Base-by-base conservation (phyloP, 2,888 invertebrate genomes). In the Pasiphila rectangulata region DNA sequence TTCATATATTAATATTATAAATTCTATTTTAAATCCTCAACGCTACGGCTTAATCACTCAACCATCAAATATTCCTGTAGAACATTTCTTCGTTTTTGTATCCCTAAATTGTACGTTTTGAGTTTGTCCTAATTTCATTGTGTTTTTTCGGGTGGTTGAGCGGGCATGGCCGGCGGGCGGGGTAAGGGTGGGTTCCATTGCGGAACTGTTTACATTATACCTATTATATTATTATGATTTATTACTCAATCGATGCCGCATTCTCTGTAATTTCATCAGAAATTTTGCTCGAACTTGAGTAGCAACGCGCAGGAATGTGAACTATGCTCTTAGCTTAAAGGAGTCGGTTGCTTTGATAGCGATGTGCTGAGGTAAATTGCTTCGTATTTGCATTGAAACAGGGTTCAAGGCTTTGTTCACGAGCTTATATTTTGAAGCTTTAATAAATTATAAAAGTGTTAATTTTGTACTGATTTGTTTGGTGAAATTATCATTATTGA, bases 191-290 rank as follows among this genome's bases (percentile, higher is more conserved):
- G 56, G 59, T 69, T 65, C 66, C 67, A 72, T 69, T 57, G 65
- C 71, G 63, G 62, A 66, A 66, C 75, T 83, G 83, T 84, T 83
- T 83, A 83, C 79, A 75, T 79, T 80, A 76, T 72, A 75, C 72
- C 77, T 79, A 83, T 85, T 81, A 82, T 82, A 80, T 80, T 79
- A 79, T 79, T 77, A 79, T 85, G 83, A 86, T 85, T 85, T 84
- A 84, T 85, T 79, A 68, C 82, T 83, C 75, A 81, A 85, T 86
- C 82, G 83, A 81, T 77, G 78, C 70, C 63, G 67, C 63, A 60
- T 57, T 63, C 72, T 64, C 63, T 54, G 71, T 75, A 76, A 83
- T 84, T 82, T 80, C 67, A 64, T 67, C 67, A 41, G 63, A 71
- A 79, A 83, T 80, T 81, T 79, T 74, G 70, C 76, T 67, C 35